These are phyloP conservation scores for Lycorma delicatula DNA, from an alignment of 1,140 invertebrate genomes.

Conservation along the genomic window DNA sequence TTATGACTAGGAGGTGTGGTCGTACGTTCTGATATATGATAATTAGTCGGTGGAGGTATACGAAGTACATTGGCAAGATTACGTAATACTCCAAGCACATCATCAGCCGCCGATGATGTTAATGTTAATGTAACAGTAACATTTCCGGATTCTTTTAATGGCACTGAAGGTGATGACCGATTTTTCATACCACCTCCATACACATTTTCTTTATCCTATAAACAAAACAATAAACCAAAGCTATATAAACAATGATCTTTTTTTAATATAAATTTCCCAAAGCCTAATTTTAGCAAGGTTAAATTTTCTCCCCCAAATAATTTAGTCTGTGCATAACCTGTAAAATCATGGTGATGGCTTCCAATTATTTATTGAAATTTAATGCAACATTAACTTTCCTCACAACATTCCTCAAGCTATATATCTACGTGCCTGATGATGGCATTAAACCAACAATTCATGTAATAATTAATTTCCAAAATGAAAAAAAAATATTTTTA, in stretches of 20 bases:
- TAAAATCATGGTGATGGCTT: no score
- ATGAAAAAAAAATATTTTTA: no score
- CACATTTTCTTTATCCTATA: slow-evolving; percentile 31
- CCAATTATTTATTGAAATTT: no score
- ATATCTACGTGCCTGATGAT: no score
- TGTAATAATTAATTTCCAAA: no score
- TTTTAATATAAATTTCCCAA: no score
- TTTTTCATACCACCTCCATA: slow-evolving; percentile 20
- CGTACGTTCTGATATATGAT: slow-evolving; percentile 73
- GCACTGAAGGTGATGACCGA: slow-evolving; percentile 44
- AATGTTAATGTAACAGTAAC: slow-evolving; percentile 88
- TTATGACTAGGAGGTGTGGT: slow-evolving; percentile 70
- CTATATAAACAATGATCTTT: background rate
- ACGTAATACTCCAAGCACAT: slow-evolving; percentile 81
- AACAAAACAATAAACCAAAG: slow-evolving; percentile 3
- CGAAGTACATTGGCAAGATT: slow-evolving; percentile 82
- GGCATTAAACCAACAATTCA: no score
- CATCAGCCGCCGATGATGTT: slow-evolving; percentile 80
- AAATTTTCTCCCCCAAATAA: no score
- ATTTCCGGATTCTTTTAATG: slow-evolving; percentile 65
- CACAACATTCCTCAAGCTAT: no score
- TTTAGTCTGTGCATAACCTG: no score
- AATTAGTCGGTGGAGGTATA: slow-evolving; percentile 75
- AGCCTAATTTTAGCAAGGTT: no score
- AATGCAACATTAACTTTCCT: no score